These are phyloP conservation scores for Trisateles emortualis DNA, from an alignment of 2,888 invertebrate genomes.

Conservation along the genomic window DNA sequence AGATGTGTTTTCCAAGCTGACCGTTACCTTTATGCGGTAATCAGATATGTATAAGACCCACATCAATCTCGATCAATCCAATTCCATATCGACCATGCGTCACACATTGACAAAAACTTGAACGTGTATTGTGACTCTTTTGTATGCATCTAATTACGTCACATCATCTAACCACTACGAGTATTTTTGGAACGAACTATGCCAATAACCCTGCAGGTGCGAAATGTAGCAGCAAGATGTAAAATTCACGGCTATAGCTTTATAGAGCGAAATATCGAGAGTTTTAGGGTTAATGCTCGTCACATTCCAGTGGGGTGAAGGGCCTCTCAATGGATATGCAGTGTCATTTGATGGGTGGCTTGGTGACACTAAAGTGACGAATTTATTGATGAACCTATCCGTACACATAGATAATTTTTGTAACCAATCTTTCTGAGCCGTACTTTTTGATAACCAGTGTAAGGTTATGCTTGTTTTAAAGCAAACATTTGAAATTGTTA, in stretches of 20 bases:
- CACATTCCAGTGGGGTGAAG: constrained; percentile 14
- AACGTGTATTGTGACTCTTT: neutral
- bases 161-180: constrained; percentile 26
- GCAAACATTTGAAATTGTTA: too few species aligned
- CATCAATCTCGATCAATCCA: too few species aligned
- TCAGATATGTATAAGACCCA: too few species aligned
- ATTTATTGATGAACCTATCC: constrained; percentile 1
- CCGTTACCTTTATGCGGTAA: too few species aligned
- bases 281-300: constrained; percentile 21
- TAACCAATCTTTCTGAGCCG: neutral
- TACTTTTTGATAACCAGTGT: too few species aligned
- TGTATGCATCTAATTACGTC: constrained; percentile 41
- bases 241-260: constrained; percentile 21
- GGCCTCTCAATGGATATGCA: constrained; percentile 20
- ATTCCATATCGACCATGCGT: neutral
- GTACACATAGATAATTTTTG: neutral
- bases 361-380: constrained; percentile 1
- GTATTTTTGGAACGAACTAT: constrained; percentile 38
- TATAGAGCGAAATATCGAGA: constrained; percentile 12
- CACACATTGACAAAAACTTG: neutral
- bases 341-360: constrained; percentile 13
- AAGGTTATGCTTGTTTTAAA: too few species aligned
- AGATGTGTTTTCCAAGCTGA: too few species aligned
- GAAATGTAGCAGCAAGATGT: constrained; percentile 20
- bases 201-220: constrained; percentile 48